Conservation (phyloP, 2,797 vertebrate species). For the Odontamblyopus rebecca region DNA sequence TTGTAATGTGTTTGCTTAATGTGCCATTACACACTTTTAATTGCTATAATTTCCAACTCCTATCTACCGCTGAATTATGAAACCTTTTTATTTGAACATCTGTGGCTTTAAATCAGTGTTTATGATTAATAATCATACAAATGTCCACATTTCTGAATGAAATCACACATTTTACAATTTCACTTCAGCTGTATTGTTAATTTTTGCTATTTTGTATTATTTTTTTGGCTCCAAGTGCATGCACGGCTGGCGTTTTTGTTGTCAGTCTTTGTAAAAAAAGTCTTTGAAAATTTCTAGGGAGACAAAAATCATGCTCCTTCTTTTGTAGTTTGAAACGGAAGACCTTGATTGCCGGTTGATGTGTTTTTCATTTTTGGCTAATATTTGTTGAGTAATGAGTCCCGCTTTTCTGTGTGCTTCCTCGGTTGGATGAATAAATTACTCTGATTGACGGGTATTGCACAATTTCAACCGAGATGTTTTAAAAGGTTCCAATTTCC, state of each 20-base stretch:
- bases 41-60: neutral
- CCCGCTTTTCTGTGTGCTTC: neutral
- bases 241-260: neutral
- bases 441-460: neutral
- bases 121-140: neutral
- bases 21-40: neutral
- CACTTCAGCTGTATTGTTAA: neutral
- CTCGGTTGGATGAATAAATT: neutral
- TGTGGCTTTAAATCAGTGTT: neutral
- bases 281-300: neutral
- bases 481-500: neutral
- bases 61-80: neutral
- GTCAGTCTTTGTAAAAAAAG: too few relatives aligned
- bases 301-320: neutral
- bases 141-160: neutral
- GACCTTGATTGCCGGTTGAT: neutral
- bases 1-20: slow-evolving; percentile 14
- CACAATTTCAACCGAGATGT: neutral
- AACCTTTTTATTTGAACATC: neutral
- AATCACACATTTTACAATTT: neutral
- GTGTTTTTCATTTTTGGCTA: neutral
- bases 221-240: neutral
- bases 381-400: neutral
- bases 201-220: neutral
- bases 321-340: neutral